Conservation (phyloP, 2,113 vertebrate species). For the Oplegnathus fasciatus region DNA sequence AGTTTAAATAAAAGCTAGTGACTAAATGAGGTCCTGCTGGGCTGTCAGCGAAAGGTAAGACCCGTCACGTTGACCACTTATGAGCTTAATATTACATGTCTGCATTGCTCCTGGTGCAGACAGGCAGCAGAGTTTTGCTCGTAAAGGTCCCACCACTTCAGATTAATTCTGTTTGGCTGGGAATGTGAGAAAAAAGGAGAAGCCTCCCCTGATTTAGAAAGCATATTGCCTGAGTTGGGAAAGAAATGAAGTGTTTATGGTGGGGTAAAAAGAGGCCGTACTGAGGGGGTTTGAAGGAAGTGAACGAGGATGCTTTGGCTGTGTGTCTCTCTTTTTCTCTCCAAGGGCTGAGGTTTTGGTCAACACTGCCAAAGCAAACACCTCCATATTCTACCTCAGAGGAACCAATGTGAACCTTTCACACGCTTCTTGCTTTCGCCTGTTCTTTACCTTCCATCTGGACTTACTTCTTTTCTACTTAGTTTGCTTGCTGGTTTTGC, state of each 20-base stretch:
- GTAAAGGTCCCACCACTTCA: slow-evolving; percentile 28
- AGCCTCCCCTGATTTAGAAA: slow-evolving; percentile 64
- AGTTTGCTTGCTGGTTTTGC: slow-evolving; percentile 17
- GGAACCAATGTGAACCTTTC: slow-evolving; percentile 62
- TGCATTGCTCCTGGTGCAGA: slow-evolving; percentile 14
- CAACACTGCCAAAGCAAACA: slow-evolving; percentile 73
- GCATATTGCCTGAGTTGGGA: slow-evolving; percentile 57
- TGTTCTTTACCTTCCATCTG: slow-evolving; percentile 38
- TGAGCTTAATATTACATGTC: slow-evolving; percentile 44
- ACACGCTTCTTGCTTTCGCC: slow-evolving; percentile 61
- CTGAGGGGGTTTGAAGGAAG: slow-evolving; percentile 29
- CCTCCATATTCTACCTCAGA: slow-evolving; percentile 63
- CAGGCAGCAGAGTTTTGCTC: slow-evolving; percentile 33
- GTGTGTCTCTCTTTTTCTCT: slow-evolving; percentile 30
- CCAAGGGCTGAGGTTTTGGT: slow-evolving; percentile 43
- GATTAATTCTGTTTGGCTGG: slow-evolving; percentile 51
- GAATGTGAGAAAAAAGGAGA: slow-evolving; percentile 51
- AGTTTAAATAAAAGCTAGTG: slow-evolving; percentile 40
- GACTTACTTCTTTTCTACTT: slow-evolving; percentile 31
- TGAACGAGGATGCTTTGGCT: slow-evolving; percentile 60
- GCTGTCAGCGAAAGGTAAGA: slow-evolving; percentile 36
- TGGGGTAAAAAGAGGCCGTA: slow-evolving; percentile 28
- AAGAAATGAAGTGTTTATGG: slow-evolving; percentile 60
- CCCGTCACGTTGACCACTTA: slow-evolving; percentile 44
- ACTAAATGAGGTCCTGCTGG: slow-evolving; percentile 51